Evolutionary conservation across 2,888 invertebrate genomes (phyloP).

Genomic region (Brenthis ino): DNA sequence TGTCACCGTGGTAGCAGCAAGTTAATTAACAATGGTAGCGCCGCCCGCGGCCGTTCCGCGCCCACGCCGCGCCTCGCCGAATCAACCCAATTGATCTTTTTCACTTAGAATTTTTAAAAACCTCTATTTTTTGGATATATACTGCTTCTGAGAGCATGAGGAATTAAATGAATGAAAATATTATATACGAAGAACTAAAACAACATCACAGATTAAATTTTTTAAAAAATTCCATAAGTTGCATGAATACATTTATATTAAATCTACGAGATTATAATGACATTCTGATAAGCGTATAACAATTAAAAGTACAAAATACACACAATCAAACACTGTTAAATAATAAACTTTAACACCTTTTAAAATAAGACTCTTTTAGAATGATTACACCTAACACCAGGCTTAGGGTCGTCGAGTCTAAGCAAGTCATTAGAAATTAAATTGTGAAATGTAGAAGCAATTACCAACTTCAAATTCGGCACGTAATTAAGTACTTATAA

Average conservation of each 20-base stretch:
- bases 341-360: conserved; percentile 25
- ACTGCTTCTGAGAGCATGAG: too few relatives aligned
- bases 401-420: conserved; percentile 17
- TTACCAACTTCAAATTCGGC: conserved; percentile 41
- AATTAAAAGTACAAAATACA: conserved; percentile 2
- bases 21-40: conserved; percentile 68
- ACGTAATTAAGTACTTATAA: conserved; percentile 43
- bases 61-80: conserved; percentile 25
- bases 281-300: conserved; percentile 8
- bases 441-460: conserved; percentile 37
- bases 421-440: conserved; percentile 33
- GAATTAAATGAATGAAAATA: too few relatives aligned
- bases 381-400: conserved; percentile 17
- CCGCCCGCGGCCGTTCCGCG: conserved; percentile 28
- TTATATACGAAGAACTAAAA: too few relatives aligned
- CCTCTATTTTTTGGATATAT: conserved; percentile 4
- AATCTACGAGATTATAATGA: not conserved
- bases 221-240: not conserved
- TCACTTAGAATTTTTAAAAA: conserved; percentile 12
- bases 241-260: not conserved
- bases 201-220: too few relatives aligned
- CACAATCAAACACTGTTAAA: conserved; percentile 10
- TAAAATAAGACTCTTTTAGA: conserved; percentile 15
- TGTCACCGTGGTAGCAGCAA: conserved; percentile 35
- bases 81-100: conserved; percentile 27